Evolutionary conservation across 2,113 vertebrate genomes (phyloP).

Genomic region (Anthoscopus minutus): DNA sequence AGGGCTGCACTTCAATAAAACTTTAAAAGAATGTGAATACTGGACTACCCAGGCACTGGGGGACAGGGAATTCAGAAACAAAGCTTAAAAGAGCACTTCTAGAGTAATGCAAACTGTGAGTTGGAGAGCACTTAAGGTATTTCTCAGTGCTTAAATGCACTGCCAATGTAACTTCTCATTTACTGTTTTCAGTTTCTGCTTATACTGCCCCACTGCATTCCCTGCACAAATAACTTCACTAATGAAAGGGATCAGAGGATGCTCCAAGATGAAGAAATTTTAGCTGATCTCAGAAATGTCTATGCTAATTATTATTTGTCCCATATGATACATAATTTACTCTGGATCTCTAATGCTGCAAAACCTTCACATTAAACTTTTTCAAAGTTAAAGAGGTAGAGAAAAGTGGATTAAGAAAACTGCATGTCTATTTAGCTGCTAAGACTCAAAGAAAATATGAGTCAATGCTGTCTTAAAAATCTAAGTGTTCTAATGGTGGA

Average conservation of each 20-base stretch:
- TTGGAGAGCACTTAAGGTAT: background rate
- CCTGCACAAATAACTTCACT: background rate
- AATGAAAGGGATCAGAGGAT: background rate
- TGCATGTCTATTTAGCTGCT: background rate
- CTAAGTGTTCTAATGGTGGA: slow-evolving; percentile 35
- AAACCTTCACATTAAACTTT: background rate
- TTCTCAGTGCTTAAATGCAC: background rate
- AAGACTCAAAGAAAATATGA: slow-evolving; percentile 27
- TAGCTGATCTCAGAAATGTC: background rate
- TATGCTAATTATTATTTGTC: background rate
- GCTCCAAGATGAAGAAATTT: background rate
- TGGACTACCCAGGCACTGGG: background rate
- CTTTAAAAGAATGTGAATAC: slow-evolving; percentile 21
- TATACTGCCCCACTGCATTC: background rate
- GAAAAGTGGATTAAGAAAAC: background rate
- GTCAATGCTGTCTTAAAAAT: slow-evolving; percentile 15
- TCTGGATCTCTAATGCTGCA: background rate
- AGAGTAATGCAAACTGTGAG: background rate
- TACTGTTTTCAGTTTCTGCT: background rate
- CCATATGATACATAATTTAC: background rate
- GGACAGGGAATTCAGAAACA: background rate
- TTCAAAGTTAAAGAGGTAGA: background rate
- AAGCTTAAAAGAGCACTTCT: background rate
- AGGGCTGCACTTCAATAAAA: slow-evolving; percentile 36
- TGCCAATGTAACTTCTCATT: background rate